Base-by-base conservation (phyloP, 2,113 vertebrate species). In the Atrichornis clamosus region DNA sequence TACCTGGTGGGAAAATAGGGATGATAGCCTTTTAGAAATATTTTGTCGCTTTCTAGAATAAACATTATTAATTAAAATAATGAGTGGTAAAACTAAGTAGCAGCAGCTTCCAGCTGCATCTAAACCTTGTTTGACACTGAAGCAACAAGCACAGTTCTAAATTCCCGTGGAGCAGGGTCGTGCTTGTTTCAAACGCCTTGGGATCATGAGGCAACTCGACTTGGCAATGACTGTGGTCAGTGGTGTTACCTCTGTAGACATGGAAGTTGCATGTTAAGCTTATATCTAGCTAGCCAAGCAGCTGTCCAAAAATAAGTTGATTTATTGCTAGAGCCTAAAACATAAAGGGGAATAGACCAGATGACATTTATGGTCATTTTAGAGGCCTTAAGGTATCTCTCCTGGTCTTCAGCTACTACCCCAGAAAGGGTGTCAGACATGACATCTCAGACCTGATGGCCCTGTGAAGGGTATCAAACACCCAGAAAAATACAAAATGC, bases 161-260 rank as follows among this genome's bases (percentile, higher is more conserved):
- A 28, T 21, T 73, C 28, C 33, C 10, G 17, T 49, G 15, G 15
- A 58, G 16, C 11, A 64, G 35, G 21, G 15, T 37, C 2, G 2
- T 28, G 15, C 30, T 92, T 86, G 19, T 7, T n/a, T 73, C 26
- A 49, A 33, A 67, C 80, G 39, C n/a, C 5, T 0, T 4, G 24
- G 11, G 10, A 11, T 49, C 11, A 7, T 32, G 42, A 44, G n/a
- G 12, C 7, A 44, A 4, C 14, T 35, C 42, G 27, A 1, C 18
- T 68, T 60, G 28, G 30, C 44, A 7, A 28, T 7, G 23, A 1
- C 1, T 8, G 5, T 0, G 5, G n/a, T 24, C 44, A 16, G 7
- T 10, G 41, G 3, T 4, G 2, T 55, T n/a, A n/a, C 9, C 32
- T 62, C 28, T 13, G 9, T 32, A 62, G 37, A 6, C 2, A 5